Percentiles rank a stretch among this genome's conserved stretches.
These are phyloP conservation scores for Oophaga pumilio DNA, from an alignment of 2,113 vertebrate species.

Conservation along the genomic window DNA sequence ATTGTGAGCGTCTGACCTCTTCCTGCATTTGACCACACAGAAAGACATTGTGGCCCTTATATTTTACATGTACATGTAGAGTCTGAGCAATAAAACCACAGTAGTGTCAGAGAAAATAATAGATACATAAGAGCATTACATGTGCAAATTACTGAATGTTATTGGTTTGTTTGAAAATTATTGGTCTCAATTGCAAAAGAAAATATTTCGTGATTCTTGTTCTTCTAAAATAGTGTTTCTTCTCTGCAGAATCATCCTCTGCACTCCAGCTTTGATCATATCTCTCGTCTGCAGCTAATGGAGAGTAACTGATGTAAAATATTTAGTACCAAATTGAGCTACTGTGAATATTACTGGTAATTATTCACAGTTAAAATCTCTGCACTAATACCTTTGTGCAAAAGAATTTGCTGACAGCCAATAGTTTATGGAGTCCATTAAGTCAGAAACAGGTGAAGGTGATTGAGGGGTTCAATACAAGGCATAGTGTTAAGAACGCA, in stretches of 20 bases:
- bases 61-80: too few species aligned
- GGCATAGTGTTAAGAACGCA: not conserved
- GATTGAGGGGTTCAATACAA: not conserved
- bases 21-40: not conserved
- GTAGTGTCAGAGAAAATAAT: not conserved
- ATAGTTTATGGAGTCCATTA: slow-evolving; percentile 9
- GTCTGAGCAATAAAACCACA: not conserved
- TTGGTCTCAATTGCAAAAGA: not conserved
- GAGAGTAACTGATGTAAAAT: slow-evolving; percentile 45
- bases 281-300: slow-evolving; percentile 36
- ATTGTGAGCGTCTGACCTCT: too few species aligned
- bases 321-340: slow-evolving; percentile 37
- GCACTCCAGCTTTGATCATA: slow-evolving; percentile 37
- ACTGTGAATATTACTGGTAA: not conserved
- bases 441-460: slow-evolving; percentile 1
- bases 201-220: not conserved
- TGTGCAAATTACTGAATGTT: not conserved
- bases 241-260: slow-evolving; percentile 40
- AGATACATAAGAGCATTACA: not conserved
- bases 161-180: not conserved
- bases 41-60: not conserved
- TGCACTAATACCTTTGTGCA: slow-evolving; percentile 2
- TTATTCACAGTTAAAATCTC: slow-evolving; percentile 29
- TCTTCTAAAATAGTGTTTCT: not conserved
- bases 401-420: not conserved